A percentile compares a stretch with the other conserved stretches of the same genome.
Evolutionary conservation across 1,140 invertebrate genomes (phyloP).

Genomic region (Drosophila seguyi): DNA sequence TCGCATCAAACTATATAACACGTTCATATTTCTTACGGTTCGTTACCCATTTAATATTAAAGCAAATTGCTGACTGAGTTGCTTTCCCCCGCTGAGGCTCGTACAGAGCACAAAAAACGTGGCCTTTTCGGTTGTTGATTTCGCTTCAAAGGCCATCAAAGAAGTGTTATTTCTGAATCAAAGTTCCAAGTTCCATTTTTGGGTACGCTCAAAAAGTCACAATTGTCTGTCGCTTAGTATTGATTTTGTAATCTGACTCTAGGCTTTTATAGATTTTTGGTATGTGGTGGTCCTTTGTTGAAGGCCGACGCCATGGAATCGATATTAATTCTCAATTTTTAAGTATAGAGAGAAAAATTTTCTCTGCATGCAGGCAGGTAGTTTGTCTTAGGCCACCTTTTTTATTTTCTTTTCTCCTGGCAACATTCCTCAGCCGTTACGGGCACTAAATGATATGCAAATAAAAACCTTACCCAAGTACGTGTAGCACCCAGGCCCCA

Average conservation of each 20-base stretch:
- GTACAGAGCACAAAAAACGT: constrained; percentile 2
- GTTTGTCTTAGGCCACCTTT: constrained; percentile 58
- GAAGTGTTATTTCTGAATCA: constrained; percentile 7
- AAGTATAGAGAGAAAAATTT: background rate
- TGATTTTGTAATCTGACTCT: constrained; percentile 4
- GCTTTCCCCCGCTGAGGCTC: constrained; percentile 1
- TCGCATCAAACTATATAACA: constrained; percentile 78
- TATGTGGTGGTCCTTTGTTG: background rate
- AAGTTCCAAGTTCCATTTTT: constrained; percentile 1
- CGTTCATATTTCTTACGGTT: constrained; percentile 80
- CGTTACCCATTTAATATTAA: constrained; percentile 83
- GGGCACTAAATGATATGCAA: constrained; percentile 77
- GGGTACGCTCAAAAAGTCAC: background rate
- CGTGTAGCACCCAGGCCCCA: constrained; percentile 28
- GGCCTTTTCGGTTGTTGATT: constrained; percentile 1
- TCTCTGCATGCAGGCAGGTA: constrained; percentile 48
- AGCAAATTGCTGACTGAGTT: constrained; percentile 75
- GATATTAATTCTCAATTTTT: background rate
- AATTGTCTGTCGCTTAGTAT: constrained; percentile 2
- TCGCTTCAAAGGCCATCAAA: background rate
- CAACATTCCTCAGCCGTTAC: constrained; percentile 61
- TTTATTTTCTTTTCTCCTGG: constrained; percentile 21
- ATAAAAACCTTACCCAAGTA: constrained; percentile 66
- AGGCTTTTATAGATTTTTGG: background rate
- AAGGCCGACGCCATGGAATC: background rate